A percentile compares a stretch with the other conserved stretches of the same genome.
These are phyloP conservation scores for Microplitis demolitor DNA, from an alignment of 1,140 invertebrate genomes.

Conservation along the genomic window DNA sequence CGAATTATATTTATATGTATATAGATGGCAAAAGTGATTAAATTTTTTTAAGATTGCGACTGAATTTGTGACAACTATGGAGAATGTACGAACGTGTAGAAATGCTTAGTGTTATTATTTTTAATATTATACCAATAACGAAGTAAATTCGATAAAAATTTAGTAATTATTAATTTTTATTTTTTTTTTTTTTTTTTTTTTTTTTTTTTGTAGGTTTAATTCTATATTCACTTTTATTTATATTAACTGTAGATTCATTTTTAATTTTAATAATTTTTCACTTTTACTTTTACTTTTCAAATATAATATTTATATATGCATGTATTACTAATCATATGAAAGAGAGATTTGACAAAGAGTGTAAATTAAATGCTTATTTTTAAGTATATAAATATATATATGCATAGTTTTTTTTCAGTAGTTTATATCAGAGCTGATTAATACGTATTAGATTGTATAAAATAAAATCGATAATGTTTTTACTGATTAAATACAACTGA, in stretches of 20 bases:
- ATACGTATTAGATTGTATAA: neutral
- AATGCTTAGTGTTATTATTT: constrained; percentile 50
- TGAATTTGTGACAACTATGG: constrained; percentile 38
- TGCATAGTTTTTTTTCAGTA: constrained; percentile 29
- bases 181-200: neutral
- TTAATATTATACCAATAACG: constrained; percentile 35
- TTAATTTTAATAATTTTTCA: constrained; percentile 37
- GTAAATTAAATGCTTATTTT: constrained; percentile 27
- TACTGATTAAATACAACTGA: neutral
- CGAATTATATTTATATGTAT: constrained; percentile 41
- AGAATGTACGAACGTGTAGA: constrained; percentile 62
- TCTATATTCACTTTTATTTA: constrained; percentile 1
- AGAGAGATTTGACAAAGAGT: constrained; percentile 50
- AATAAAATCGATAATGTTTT: neutral
- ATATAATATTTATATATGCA: constrained; percentile 41
- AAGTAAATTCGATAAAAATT: constrained; percentile 60
- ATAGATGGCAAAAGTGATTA: constrained; percentile 45
- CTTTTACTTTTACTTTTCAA: constrained; percentile 35
- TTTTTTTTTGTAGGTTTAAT: neutral
- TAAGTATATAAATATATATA: too few species aligned
- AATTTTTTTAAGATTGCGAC: constrained; percentile 33
- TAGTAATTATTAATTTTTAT: constrained; percentile 26
- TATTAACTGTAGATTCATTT: constrained; percentile 4
- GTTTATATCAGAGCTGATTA: constrained; percentile 14
- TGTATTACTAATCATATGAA: constrained; percentile 52